Evolutionary conservation across 1,140 invertebrate genomes (phyloP).

Genomic region (Drosophila hydei): DNA sequence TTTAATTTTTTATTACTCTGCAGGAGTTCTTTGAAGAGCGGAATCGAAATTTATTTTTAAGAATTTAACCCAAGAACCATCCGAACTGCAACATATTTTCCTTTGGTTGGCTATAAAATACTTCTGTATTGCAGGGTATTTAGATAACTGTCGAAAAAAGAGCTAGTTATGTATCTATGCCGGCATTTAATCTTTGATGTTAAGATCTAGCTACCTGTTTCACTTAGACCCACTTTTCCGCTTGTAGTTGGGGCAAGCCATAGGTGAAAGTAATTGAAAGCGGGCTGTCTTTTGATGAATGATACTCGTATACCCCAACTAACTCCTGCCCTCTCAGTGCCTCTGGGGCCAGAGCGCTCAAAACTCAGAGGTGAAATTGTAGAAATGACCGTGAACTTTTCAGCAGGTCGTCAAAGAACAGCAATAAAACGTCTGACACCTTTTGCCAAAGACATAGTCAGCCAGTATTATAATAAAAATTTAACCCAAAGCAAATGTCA

Average conservation of each 20-base stretch:
- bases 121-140: background rate
- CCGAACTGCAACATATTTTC: no score
- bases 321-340: background rate
- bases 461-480: slow-evolving; percentile 34
- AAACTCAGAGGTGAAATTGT: slow-evolving; percentile 36
- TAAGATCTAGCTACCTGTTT: background rate
- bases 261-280: slow-evolving; percentile 32
- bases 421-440: slow-evolving; percentile 79
- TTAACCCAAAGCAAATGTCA: slow-evolving; percentile 38
- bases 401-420: slow-evolving; percentile 67
- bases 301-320: background rate
- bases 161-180: background rate
- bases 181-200: slow-evolving; percentile 1
- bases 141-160: background rate
- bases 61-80: no score
- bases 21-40: background rate
- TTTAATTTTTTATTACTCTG: no score
- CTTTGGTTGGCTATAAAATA: no score
- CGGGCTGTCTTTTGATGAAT: slow-evolving; percentile 20
- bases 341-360: slow-evolving; percentile 4
- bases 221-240: background rate
- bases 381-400: slow-evolving; percentile 73
- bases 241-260: background rate
- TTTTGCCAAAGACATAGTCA: slow-evolving; percentile 40
- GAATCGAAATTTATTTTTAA: no score